A percentile compares a stretch with the other conserved stretches of the same genome.
These are phyloP conservation scores for Cladorhizidae sp. DNA, from an alignment of 37 sponge, comb jelly and placozoan genomes.

Conservation along the genomic window DNA sequence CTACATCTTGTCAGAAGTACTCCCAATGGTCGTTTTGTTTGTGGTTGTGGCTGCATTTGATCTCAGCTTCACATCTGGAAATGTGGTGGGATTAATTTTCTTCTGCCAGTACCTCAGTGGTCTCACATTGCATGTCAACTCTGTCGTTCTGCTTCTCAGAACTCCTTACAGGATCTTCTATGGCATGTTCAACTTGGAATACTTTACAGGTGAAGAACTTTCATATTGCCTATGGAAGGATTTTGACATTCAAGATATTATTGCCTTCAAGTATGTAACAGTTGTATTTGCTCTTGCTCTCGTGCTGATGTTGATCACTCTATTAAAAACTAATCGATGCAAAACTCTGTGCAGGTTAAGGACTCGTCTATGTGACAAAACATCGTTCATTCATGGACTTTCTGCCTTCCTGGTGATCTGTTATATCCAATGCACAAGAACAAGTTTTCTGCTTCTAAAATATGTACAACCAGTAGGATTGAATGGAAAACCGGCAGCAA, in stretches of 20 bases:
- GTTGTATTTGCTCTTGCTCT: slow-evolving; percentile 19
- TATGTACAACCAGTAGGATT: neutral
- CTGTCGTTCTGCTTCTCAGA: neutral
- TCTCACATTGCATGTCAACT: slow-evolving; percentile 17
- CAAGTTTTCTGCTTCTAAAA: neutral
- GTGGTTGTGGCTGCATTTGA: slow-evolving; percentile 8
- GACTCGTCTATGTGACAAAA: neutral
- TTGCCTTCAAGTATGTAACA: slow-evolving; percentile 50
- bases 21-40: slow-evolving; percentile 47
- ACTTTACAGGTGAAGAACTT: slow-evolving; percentile 11
- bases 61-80: slow-evolving; percentile 57
- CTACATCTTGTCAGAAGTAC: slow-evolving; percentile 46
- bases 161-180: slow-evolving; percentile 18
- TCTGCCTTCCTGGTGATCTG: slow-evolving; percentile 45
- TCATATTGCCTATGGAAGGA: slow-evolving; percentile 42
- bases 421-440: slow-evolving; percentile 20
- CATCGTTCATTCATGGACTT: slow-evolving; percentile 25
- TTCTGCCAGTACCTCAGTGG: slow-evolving; percentile 33
- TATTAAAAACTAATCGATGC: neutral
- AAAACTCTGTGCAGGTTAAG: neutral
- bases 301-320: neutral
- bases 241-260: slow-evolving; percentile 20
- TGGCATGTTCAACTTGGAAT: slow-evolving; percentile 44
- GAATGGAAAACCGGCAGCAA: neutral
- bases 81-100: slow-evolving; percentile 34